Base-by-base conservation (phyloP, 1,140 invertebrate genomes). In the Pristionchus pacificus region DNA sequence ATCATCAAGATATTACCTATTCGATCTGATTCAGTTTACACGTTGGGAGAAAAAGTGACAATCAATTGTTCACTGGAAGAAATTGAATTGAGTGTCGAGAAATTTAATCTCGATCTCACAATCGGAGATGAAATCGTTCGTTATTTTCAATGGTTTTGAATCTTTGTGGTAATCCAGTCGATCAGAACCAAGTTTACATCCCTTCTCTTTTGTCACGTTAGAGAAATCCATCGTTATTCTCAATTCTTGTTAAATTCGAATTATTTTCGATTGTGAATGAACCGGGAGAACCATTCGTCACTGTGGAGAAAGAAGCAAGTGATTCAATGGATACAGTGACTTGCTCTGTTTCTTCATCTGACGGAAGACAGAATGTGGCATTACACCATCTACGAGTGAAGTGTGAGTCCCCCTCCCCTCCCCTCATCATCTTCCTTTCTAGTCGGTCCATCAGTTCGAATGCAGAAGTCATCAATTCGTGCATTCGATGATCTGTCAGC, bases 51-150 rank as follows among this genome's bases (percentile, higher is more conserved):
- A 0, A 59, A 61, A 28, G 64, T 73, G 15, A 24, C 33, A 13
- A 65, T 73, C 1, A 73, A 73, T 49, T 73, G 71, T 28, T 70
- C 71, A 19, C 28, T 73, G 19, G 65, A 38, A 2, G 2, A 32
- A 25, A 2, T 49, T n/a, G 32, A 59, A 28, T 58, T 68, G 27
- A 61, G 2, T 1, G 68, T 60, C n/a, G 68, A 59, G 55, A 30
- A 73, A 68, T 29, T 63, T 30, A 73, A 73, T 25, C 64, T 73
- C 19, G 71, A 73, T 65, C 49, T 73, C n/a, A 73, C 55, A 1
- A 66, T 68, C 1, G 71, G 71, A 64, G 27, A 59, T 1, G 57
- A 73, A 57, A 31, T 61, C 14, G 60, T 58, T 25, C 55, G 58
- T 49, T 10, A n/a, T n/a, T n/a, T n/a, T n/a, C n/a, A n/a, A n/a